Evolutionary conservation across 2,113 vertebrate species (phyloP).

Genomic region (Otus sunia): DNA sequence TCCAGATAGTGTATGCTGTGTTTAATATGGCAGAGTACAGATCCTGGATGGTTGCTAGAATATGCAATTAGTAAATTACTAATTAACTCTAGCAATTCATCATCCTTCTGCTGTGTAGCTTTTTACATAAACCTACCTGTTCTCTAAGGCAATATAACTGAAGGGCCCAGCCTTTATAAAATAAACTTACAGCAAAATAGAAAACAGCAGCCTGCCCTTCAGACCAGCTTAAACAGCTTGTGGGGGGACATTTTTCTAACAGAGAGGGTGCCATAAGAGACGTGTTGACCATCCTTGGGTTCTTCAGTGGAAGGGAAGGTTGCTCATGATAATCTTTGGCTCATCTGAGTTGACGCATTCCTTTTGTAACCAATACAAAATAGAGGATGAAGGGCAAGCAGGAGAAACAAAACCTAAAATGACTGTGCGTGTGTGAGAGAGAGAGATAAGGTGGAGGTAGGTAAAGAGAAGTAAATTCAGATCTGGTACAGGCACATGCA

Average conservation of each 20-base stretch:
- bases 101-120: neutral
- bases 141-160: neutral
- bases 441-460: neutral
- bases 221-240: neutral
- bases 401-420: neutral
- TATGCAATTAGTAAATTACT: constrained; percentile 11
- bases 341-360: neutral
- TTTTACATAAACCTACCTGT: neutral
- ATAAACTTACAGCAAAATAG: neutral
- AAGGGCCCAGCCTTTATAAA: neutral
- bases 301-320: neutral
- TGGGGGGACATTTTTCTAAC: too few relatives aligned
- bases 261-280: neutral
- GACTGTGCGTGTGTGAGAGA: neutral
- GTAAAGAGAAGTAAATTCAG: neutral
- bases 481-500: neutral
- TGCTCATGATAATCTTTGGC: neutral
- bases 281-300: neutral
- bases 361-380: neutral
- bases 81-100: neutral
- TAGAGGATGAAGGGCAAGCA: neutral
- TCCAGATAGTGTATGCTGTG: neutral
- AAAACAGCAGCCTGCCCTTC: neutral
- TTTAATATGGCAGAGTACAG: neutral
- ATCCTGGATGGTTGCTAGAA: neutral